Base-by-base conservation (phyloP, 1,140 invertebrate genomes). In the Hypsibius dujardini region DNA sequence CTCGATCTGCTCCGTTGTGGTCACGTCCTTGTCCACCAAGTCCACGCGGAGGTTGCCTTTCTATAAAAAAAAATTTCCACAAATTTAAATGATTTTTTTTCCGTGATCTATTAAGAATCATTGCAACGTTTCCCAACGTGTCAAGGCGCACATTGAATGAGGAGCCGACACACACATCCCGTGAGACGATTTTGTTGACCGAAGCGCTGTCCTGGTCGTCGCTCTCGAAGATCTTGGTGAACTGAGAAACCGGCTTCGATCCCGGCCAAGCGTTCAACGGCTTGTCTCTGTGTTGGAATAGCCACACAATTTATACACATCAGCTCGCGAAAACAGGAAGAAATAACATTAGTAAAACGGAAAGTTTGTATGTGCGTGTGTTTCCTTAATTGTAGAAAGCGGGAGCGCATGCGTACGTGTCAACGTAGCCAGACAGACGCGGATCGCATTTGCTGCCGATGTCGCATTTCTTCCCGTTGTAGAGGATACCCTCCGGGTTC, bases 391-490 rank as follows among this genome's bases (percentile, higher is more conserved):
- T n/a, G n/a, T n/a, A n/a, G n/a, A n/a, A n/a, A n/a, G n/a, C n/a
- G n/a, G n/a, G n/a, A n/a, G n/a, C n/a, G n/a, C n/a, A n/a, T n/a
- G n/a, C n/a, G n/a, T n/a, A 56, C 50, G n/a, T 56, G n/a, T 67
- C 62, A 3, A 67, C 62, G 42, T 67, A 7, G 45, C 7, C 62
- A 7, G 62, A 14, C 12, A 67, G 7, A 7, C 62, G 62, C 3
- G 7, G 7, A 42, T 67, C 62, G 62, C 62, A 67, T 7, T 7
- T 7, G 3, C 62, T 42, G 7, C 7, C 42, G 7, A 67, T 67
- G 45, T 67, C 62, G 42, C 62, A 67, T 42, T 67, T 67, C 62
- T 67, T 67, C 62, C 62, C 62, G 7, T 67, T 67, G 3, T 67
- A 42, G 7, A 42, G 12, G 42, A 67, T 67, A 14, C 62, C 62